These are phyloP conservation scores for Rhagium mordax DNA, from an alignment of 2,888 invertebrate genomes.

Conservation along the genomic window DNA sequence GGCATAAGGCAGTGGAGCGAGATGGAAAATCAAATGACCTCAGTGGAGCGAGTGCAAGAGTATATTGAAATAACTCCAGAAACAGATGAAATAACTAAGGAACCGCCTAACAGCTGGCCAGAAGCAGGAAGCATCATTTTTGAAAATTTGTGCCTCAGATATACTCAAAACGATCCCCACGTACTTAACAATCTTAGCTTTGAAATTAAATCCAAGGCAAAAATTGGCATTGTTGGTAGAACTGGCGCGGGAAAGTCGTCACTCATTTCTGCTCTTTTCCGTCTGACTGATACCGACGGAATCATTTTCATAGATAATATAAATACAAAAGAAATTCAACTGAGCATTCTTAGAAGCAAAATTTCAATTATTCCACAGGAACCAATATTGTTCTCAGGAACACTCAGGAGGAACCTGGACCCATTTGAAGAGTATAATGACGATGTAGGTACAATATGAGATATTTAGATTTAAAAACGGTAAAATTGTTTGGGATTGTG, in stretches of 20 bases:
- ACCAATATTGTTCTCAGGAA: constrained; percentile 85
- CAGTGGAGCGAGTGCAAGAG: constrained; percentile 57
- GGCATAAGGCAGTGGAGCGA: constrained; percentile 89
- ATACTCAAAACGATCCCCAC: constrained; percentile 79
- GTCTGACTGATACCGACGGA: constrained; percentile 85
- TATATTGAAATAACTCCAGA: constrained; percentile 58
- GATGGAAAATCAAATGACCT: constrained; percentile 73
- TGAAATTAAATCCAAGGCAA: constrained; percentile 78
- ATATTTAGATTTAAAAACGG: neutral
- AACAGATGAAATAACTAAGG: constrained; percentile 43
- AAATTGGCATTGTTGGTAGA: constrained; percentile 85
- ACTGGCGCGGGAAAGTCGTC: constrained; percentile 90
- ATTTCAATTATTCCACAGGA: constrained; percentile 91
- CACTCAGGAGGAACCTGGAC: constrained; percentile 69
- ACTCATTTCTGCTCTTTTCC: constrained; percentile 83
- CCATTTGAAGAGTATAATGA: constrained; percentile 58
- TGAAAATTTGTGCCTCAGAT: constrained; percentile 79
- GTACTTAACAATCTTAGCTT: constrained; percentile 84
- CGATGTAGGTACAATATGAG: constrained; percentile 38
- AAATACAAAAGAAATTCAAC: constrained; percentile 79
- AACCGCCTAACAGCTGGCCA: constrained; percentile 82
- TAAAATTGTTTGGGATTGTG: neutral
- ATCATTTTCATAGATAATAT: constrained; percentile 85
- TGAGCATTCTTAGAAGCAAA: constrained; percentile 83
- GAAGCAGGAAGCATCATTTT: constrained; percentile 79